phyloP scores from a whole-genome alignment of 2,888 invertebrate species.

The Litoditis marina region DNA sequence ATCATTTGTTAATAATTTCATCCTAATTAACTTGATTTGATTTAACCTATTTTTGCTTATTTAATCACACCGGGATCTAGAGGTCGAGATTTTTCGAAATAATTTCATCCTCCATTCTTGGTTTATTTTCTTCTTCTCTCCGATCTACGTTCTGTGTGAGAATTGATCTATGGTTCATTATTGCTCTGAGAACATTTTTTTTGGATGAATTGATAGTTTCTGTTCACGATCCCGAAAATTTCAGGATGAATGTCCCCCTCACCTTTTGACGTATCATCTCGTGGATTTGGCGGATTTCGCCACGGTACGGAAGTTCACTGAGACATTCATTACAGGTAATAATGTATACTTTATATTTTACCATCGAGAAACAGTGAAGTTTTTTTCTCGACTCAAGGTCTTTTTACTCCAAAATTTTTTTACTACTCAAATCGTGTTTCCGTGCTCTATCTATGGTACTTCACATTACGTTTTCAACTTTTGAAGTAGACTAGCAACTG shows the following conservation, averaged over 20 bases:
- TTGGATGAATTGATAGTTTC: not conserved
- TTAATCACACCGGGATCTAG: too few relatives aligned
- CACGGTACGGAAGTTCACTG: not conserved
- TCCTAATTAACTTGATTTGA: too few relatives aligned
- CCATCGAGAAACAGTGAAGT: too few relatives aligned
- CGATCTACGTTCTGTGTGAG: not conserved
- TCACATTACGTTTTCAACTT: too few relatives aligned
- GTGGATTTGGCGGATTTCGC: constrained; percentile 5
- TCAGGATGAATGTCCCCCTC: not conserved
- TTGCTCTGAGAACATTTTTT: not conserved
- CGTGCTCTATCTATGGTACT: too few relatives aligned
- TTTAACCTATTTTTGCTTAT: too few relatives aligned
- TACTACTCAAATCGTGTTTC: too few relatives aligned
- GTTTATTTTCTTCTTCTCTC: not conserved
- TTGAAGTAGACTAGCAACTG: too few relatives aligned
- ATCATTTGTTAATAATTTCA: too few relatives aligned
- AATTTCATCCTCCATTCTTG: not conserved
- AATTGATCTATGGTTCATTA: not conserved
- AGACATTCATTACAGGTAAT: constrained; percentile 1
- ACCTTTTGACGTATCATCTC: not conserved
- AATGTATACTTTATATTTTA: not conserved
- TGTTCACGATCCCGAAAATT: too few relatives aligned
- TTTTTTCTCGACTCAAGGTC: too few relatives aligned
- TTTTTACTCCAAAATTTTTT: too few relatives aligned
- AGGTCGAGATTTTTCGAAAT: not conserved